Evolutionary conservation across 2,888 invertebrate species (phyloP).

Genomic region (Caenorhabditis sp.): DNA sequence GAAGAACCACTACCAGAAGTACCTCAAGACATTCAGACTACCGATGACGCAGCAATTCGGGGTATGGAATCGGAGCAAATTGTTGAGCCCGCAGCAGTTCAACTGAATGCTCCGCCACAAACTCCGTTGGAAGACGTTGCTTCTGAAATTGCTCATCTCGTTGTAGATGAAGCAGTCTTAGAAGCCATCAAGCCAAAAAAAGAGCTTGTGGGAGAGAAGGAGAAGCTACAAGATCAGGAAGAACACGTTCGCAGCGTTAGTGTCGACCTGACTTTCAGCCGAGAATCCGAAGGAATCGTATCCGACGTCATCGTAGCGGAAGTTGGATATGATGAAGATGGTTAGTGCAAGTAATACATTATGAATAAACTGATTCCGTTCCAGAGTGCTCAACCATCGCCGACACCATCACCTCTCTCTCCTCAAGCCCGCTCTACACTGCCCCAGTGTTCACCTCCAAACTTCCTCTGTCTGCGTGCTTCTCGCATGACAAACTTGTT

Average conservation of each 20-base stretch:
- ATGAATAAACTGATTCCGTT: too few species aligned
- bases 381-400: slow-evolving; percentile 71
- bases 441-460: slow-evolving; percentile 63
- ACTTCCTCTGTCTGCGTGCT: slow-evolving; percentile 30
- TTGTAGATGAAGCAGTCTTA: slow-evolving; percentile 23
- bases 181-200: slow-evolving; percentile 19
- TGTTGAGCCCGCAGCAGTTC: slow-evolving; percentile 25
- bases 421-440: slow-evolving; percentile 67
- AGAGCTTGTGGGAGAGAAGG: background rate
- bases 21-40: background rate
- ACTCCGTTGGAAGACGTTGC: slow-evolving; percentile 1
- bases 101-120: background rate
- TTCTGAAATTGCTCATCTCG: slow-evolving; percentile 24
- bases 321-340: slow-evolving; percentile 64
- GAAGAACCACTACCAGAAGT: slow-evolving; percentile 9
- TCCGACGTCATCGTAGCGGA: slow-evolving; percentile 64
- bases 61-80: background rate
- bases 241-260: slow-evolving; percentile 44
- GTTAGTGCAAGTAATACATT: slow-evolving; percentile 19
- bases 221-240: background rate
- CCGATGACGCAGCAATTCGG: slow-evolving; percentile 8
- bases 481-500: slow-evolving; percentile 54
- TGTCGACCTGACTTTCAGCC: slow-evolving; percentile 52
- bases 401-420: slow-evolving; percentile 67
- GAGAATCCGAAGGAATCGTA: slow-evolving; percentile 47